Conservation (phyloP, 2,888 invertebrate genomes). For the Cataglyphis altisquamis region DNA sequence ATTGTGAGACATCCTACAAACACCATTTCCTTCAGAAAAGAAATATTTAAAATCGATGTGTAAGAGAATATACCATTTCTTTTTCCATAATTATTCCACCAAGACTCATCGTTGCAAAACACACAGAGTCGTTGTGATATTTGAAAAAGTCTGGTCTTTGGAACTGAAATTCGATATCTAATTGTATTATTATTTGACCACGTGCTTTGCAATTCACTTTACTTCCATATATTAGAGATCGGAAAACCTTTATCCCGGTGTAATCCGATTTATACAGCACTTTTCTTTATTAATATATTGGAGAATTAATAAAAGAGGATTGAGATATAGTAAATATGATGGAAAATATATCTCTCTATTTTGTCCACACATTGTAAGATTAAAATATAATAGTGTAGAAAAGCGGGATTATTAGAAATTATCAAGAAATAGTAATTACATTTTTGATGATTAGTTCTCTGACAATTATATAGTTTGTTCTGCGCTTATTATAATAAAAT, state of each 20-base stretch:
- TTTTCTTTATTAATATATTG: slow-evolving; percentile 2
- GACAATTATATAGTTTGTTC: background rate
- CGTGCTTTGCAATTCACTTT: background rate
- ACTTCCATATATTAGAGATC: background rate
- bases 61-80: slow-evolving; percentile 17
- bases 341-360: slow-evolving; percentile 1
- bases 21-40: background rate
- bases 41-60: slow-evolving; percentile 11
- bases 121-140: background rate
- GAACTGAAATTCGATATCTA: slow-evolving; percentile 29
- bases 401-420: background rate
- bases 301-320: background rate
- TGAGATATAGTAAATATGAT: background rate
- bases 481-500: slow-evolving; percentile 1
- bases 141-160: slow-evolving; percentile 22
- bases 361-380: background rate
- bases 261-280: slow-evolving; percentile 10
- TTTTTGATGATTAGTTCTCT: background rate
- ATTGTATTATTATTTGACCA: slow-evolving; percentile 37
- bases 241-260: slow-evolving; percentile 10
- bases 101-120: background rate
- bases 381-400: slow-evolving; percentile 9
- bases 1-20: background rate
- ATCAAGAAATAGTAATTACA: background rate
- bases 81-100: slow-evolving; percentile 31